A percentile compares a stretch with the other conserved stretches of the same genome.
phyloP scores from a whole-genome alignment of 2,113 vertebrate genomes.

The Malurus elegans region DNA sequence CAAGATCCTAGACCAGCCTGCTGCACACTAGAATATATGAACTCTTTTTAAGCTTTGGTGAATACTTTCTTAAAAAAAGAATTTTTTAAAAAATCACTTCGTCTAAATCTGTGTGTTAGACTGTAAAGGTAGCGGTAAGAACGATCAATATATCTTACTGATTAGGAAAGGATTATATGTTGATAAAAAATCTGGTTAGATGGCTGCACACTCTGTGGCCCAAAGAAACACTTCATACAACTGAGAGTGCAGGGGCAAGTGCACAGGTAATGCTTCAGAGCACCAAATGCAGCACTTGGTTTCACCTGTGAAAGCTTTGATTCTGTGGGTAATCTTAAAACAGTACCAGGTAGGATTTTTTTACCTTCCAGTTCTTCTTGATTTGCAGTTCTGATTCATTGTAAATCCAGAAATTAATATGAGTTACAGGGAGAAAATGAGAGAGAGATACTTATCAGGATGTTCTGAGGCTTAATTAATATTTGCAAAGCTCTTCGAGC shows the following conservation, averaged over 20 bases:
- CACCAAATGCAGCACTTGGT: not conserved
- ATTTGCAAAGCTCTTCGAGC: conserved; percentile 20
- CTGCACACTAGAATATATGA: not conserved
- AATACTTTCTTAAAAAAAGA: not conserved
- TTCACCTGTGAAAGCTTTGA: not conserved
- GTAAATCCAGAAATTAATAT: conserved; percentile 25
- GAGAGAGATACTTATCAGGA: conserved; percentile 27
- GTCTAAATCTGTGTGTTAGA: not conserved
- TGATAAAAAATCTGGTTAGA: not conserved
- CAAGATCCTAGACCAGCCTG: not conserved
- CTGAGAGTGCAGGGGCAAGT: not conserved
- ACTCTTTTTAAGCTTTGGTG: not conserved
- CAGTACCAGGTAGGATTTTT: not conserved
- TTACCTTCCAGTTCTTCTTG: not conserved
- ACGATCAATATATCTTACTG: not conserved
- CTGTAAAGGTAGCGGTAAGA: not conserved
- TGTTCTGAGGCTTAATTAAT: conserved; percentile 45
- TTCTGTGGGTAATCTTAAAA: not conserved
- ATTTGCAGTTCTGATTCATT: not conserved
- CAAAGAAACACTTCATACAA: not conserved
- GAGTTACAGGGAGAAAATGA: not conserved
- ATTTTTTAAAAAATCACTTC: not conserved
- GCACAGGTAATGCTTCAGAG: not conserved
- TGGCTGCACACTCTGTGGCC: not conserved
- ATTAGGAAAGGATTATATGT: not conserved